Conservation (phyloP, 2,113 vertebrate genomes). For the Aspiorhynchus laticeps region DNA sequence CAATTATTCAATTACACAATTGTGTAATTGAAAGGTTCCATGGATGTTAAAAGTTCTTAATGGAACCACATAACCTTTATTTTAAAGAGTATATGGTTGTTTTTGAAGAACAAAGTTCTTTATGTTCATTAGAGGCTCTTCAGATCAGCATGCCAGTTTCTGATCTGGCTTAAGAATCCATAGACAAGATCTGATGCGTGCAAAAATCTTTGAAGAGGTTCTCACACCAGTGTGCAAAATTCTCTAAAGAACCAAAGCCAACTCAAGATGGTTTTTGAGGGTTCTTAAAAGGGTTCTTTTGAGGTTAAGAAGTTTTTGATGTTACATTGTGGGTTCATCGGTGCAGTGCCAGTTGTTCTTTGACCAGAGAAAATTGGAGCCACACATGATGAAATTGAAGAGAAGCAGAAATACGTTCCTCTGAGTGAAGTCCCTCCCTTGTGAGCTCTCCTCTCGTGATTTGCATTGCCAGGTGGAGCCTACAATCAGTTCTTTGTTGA, state of each 20-base stretch:
- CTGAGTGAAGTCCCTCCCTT: conserved; percentile 63
- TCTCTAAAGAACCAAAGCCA: not conserved
- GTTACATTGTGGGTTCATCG: not conserved
- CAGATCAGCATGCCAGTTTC: not conserved
- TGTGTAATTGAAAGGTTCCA: too few relatives aligned
- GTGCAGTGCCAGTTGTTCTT: not conserved
- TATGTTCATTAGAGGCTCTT: not conserved
- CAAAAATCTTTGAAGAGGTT: not conserved
- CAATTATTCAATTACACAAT: too few relatives aligned
- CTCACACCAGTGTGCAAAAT: not conserved
- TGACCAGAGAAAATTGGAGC: conserved; percentile 12
- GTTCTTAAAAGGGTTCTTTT: not conserved
- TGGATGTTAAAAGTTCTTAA: too few relatives aligned
- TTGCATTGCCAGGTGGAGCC: conserved; percentile 73
- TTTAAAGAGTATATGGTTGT: too few relatives aligned
- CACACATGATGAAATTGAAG: conserved; percentile 49
- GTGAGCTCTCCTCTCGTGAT: conserved; percentile 65
- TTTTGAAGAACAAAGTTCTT: not conserved
- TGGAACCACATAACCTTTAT: too few relatives aligned
- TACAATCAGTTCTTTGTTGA: conserved; percentile 76
- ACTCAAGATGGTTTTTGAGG: not conserved
- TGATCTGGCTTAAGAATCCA: not conserved
- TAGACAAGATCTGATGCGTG: too few relatives aligned
- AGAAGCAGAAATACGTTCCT: conserved; percentile 61
- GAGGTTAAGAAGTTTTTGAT: not conserved